Evolutionary conservation across 2,888 invertebrate genomes (phyloP), one percentile per base, ranked within the genome.

Genomic region (Bombylius major): DNA sequence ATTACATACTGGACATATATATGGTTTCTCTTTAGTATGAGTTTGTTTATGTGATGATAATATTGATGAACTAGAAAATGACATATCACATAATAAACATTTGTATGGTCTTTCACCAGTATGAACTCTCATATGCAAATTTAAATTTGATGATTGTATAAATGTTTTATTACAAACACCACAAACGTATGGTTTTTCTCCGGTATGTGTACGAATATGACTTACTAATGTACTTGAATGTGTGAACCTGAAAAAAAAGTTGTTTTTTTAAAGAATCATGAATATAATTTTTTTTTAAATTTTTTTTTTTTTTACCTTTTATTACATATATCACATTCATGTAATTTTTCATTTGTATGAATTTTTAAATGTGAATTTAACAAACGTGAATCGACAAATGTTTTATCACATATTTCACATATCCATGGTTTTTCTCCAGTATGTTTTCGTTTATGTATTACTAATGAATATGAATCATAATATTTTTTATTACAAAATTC

Each of bases 161-260:
- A 82, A 82, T 1, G 75, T 73, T 68, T 81, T 81, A 32, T 78
- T 77, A 65, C 82, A 82, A 5, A 73, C 65, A 12, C 76, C 70
- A 63, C 82, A 82, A 13, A 78, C 69, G 65, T 78, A 81, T 0
- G 82, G 82, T 59, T 78, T 75, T 65, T 82, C 82, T 7, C 82
- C 82, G 0, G 82, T 82, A 68, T 82, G 82, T 8, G 79, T 80
- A 63, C 81, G 78, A 55, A 77, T 76, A 63, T 82, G 82, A 0
- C 79, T 80, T 63, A 77, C 79, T 34, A 80, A 72, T 4, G 81
- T 80, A 53, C 81, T 80, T 57, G 78, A 77, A 69, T 81, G 81
- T 0, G 81, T 79, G 64, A 82, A 82, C 56, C 80, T 80, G 13
- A 12, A 55, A 45, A n/a, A 8, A 45, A 45, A 14, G 44, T 12